Conservation (phyloP, 2,888 invertebrate genomes). For the Lamellibrachia columna region DNA sequence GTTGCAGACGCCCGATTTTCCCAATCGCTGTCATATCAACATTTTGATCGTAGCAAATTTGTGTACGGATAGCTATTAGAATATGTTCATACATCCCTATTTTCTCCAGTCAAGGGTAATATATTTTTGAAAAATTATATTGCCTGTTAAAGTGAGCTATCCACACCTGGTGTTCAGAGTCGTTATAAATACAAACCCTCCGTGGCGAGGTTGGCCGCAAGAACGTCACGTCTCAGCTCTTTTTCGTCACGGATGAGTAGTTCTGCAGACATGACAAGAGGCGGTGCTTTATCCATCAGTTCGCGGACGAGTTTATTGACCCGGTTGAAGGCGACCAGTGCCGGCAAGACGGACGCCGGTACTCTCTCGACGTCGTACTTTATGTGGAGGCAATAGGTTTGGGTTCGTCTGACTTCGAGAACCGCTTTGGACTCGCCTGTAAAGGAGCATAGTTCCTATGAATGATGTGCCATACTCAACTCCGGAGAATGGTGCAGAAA, state of each 20-base stretch:
- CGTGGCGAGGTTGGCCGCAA: background rate
- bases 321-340: conserved; percentile 29
- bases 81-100: no score
- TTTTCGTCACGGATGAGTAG: conserved; percentile 16
- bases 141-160: no score
- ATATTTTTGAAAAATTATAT: background rate
- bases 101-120: background rate
- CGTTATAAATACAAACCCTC: background rate
- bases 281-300: conserved; percentile 29
- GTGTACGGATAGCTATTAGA: no score
- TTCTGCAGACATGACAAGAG: background rate
- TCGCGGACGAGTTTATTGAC: conserved; percentile 32
- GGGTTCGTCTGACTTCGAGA: background rate
- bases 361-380: background rate
- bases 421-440: background rate
- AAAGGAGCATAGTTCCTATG: background rate
- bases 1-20: no score
- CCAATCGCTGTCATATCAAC: no score
- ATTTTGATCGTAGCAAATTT: no score
- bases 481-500: background rate
- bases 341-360: conserved; percentile 17
- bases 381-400: background rate
- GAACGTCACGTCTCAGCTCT: conserved; percentile 2
- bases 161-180: no score
- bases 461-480: background rate